These are phyloP conservation scores for Ornithoptera alexandrae DNA, from an alignment of 2,888 invertebrate species.

Conservation along the genomic window DNA sequence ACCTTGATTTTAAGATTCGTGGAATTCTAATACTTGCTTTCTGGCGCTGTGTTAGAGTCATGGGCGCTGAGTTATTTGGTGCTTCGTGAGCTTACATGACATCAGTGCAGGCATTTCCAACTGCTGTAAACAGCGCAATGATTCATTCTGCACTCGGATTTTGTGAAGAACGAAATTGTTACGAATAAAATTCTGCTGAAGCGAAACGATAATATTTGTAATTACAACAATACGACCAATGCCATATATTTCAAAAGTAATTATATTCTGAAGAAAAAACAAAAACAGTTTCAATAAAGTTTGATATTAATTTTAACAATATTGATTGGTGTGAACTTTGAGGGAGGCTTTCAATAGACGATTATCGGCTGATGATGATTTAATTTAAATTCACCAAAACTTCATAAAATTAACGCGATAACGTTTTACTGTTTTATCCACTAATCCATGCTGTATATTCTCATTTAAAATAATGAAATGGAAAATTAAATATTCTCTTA, in stretches of 20 bases:
- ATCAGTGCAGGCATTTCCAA: conserved; percentile 65
- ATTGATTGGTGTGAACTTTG: no score
- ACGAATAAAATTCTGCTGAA: neutral
- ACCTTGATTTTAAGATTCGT: conserved; percentile 45
- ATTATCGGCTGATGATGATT: no score
- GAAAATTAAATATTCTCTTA: neutral
- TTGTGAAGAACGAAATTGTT: conserved; percentile 15
- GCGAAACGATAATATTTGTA: neutral
- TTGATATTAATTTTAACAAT: no score
- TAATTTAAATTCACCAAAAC: neutral
- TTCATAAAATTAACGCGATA: neutral
- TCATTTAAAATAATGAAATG: neutral
- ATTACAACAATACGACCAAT: neutral
- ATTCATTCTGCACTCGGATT: conserved; percentile 53
- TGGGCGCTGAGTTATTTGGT: conserved; percentile 44
- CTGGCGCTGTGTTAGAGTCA: conserved; percentile 37
- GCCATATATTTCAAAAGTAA: no score
- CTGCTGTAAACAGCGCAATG: conserved; percentile 62
- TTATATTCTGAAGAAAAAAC: no score
- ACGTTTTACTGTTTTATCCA: neutral
- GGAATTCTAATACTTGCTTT: conserved; percentile 48
- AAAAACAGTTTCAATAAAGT: no score
- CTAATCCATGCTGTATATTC: neutral
- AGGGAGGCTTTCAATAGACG: no score
- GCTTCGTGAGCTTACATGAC: conserved; percentile 57